Base-by-base conservation (phyloP, 2,797 vertebrate species). In the Anniella stebbinsi region DNA sequence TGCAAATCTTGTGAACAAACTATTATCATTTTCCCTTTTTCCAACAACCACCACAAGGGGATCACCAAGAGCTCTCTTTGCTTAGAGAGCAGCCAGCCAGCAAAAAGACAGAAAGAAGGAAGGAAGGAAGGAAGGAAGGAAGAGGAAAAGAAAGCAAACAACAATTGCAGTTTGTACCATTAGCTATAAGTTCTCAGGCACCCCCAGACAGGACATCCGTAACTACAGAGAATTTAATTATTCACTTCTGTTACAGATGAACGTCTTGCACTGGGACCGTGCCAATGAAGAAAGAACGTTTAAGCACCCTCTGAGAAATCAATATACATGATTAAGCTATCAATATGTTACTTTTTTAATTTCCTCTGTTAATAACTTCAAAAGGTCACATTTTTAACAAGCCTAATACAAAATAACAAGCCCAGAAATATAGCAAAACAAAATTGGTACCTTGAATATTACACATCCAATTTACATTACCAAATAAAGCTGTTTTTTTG, bases 241-340 rank as follows among this genome's bases (percentile, higher is more conserved):
- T 76, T 75, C 13, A 25, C 51, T 48, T 89, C 13, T 28, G 12
- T 76, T 13, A 85, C 83, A 87, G 87, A 28, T 92, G 18, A 83
- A 81, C 48, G 0, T 51, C 11, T 87, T 72, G 18, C 66, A 41
- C 4, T 72, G 11, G 48, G 72, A 38, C 1, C 10, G 30, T 38
- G 15, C 2, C 5, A 89, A 89, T 84, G 70, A 7, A 78, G 13
- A 21, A 89, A 30, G 84, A 90, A 69, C 51, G 0, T 80, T 83
- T 87, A 28, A 72, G 73, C 45, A 80, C 85, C 51, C 5, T 57
- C 70, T 57, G 33, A 88, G 57, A 93, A 92, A 87, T 73, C 21
- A 90, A 4, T 48, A 89, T 41, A n/a, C 4, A 60, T 17, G 75
- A 80, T 63, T 48, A 82, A 48, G 70, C 91, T 36, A 88, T 21